A percentile compares a stretch with the other conserved stretches of the same genome.
phyloP scores from a whole-genome alignment of 2,888 invertebrate genomes.

The Metellina segmentata region DNA sequence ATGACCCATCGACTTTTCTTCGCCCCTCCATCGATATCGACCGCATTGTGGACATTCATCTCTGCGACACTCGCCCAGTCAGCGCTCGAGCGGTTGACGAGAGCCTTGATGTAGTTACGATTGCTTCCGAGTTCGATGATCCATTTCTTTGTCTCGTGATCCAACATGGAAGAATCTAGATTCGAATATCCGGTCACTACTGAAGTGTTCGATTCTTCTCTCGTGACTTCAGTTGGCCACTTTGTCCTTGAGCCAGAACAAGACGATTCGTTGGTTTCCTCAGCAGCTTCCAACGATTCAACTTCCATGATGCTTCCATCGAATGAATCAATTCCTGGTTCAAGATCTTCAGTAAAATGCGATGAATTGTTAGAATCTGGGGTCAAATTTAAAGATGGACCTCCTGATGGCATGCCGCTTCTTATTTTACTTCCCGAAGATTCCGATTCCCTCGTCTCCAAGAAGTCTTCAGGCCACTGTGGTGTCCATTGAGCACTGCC shows the following conservation, averaged over 20 bases:
- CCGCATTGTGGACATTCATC: background rate
- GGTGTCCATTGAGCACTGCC: slow-evolving; percentile 6
- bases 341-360: too few relatives aligned
- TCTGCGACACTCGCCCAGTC: background rate
- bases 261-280: background rate
- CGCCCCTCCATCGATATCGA: background rate
- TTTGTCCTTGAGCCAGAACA: background rate
- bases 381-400: background rate
- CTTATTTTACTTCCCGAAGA: background rate
- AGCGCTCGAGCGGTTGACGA: background rate
- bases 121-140: slow-evolving; percentile 13
- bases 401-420: background rate
- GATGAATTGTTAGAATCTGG: too few relatives aligned
- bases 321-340: background rate
- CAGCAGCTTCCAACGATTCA: background rate
- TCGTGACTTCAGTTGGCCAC: background rate
- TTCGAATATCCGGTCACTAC: background rate
- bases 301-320: background rate
- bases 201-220: background rate
- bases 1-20: background rate
- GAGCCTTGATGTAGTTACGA: slow-evolving; percentile 27
- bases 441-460: background rate
- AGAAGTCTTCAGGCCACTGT: background rate
- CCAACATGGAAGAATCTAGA: too few relatives aligned
- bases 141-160: background rate